A percentile compares a stretch with the other conserved stretches of the same genome.
Evolutionary conservation across 2,888 invertebrate species (phyloP).

Genomic region (Tenthredo amoena): DNA sequence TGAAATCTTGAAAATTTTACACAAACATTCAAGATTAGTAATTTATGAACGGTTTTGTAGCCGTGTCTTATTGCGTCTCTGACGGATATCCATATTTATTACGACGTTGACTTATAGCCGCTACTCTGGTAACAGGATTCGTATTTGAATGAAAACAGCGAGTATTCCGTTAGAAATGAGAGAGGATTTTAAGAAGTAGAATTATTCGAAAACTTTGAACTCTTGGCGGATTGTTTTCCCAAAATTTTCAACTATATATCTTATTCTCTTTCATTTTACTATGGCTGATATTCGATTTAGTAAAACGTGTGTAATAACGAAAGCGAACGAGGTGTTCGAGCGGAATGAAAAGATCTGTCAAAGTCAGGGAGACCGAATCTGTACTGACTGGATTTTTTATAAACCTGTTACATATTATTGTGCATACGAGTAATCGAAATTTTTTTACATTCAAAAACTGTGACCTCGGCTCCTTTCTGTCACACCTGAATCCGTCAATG

Average conservation of each 20-base stretch:
- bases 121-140: slow-evolving; percentile 14
- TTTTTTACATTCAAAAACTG: neutral
- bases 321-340: neutral
- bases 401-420: neutral
- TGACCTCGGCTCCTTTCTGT: neutral
- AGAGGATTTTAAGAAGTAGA: neutral
- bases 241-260: neutral
- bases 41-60: slow-evolving; percentile 17
- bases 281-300: neutral
- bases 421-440: neutral
- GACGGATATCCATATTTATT: slow-evolving; percentile 32
- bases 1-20: neutral
- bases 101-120: slow-evolving; percentile 18
- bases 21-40: neutral
- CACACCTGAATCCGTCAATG: slow-evolving; percentile 19
- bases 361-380: neutral
- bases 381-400: neutral
- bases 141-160: neutral
- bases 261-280: neutral
- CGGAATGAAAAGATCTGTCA: neutral
- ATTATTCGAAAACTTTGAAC: neutral
- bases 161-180: neutral
- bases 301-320: neutral
- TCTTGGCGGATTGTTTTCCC: neutral
- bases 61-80: neutral